These are phyloP conservation scores for Apus apus DNA, from an alignment of 2,113 vertebrate species.

Conservation along the genomic window DNA sequence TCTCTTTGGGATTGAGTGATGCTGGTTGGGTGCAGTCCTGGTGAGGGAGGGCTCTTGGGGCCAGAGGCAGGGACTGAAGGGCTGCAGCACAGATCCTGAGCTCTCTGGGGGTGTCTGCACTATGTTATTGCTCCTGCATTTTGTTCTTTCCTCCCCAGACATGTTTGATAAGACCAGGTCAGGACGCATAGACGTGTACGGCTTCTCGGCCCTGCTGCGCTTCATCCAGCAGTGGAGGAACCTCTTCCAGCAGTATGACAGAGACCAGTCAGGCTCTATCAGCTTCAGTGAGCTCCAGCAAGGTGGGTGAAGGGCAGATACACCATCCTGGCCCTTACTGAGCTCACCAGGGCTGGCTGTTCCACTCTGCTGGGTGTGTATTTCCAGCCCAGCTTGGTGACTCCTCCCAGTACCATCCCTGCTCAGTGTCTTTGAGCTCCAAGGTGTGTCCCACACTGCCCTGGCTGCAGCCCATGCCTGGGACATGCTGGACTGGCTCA, in stretches of 20 bases:
- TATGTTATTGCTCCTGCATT: not conserved
- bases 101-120: not conserved
- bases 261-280: slow-evolving; percentile 89
- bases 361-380: not conserved
- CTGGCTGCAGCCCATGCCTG: not conserved
- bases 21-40: accelerated
- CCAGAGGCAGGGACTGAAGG: accelerated
- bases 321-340: accelerated
- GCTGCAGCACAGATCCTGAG: not conserved
- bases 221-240: slow-evolving; percentile 92
- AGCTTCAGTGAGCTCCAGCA: slow-evolving; percentile 88
- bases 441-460: not conserved
- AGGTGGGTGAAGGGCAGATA: slow-evolving; percentile 75
- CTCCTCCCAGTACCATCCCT: accelerated
- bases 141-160: slow-evolving; percentile 73
- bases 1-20: accelerated
- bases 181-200: slow-evolving; percentile 86
- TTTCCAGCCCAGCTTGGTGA: not conserved
- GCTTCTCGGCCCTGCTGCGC: slow-evolving; percentile 89
- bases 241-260: slow-evolving; percentile 93
- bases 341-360: accelerated
- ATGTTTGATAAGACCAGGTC: slow-evolving; percentile 92
- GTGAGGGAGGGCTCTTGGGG: not conserved
- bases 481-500: not conserved
- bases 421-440: not conserved